Evolutionary conservation across 2,797 vertebrate genomes (phyloP).

Genomic region (Microctenopoma steveboyesi): DNA sequence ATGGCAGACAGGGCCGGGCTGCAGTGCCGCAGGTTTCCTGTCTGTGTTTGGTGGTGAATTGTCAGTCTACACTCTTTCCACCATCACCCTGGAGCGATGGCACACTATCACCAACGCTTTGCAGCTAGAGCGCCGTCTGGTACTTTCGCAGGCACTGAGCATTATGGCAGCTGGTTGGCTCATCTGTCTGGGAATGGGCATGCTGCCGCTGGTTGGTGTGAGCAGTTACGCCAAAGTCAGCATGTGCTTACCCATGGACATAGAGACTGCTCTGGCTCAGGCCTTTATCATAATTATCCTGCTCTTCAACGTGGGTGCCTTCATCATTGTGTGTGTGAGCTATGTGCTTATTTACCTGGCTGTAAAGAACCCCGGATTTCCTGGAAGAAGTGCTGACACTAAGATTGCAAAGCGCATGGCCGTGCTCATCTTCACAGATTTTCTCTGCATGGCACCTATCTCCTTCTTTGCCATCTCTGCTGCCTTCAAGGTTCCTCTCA

Average conservation of each 20-base stretch:
- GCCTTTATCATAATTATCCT: constrained; percentile 87
- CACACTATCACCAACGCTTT: constrained; percentile 91
- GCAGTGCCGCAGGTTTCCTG: constrained; percentile 87
- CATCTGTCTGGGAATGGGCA: constrained; percentile 82
- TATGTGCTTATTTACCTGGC: constrained; percentile 90
- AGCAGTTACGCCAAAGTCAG: constrained; percentile 93
- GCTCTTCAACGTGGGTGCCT: constrained; percentile 86
- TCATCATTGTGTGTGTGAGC: constrained; percentile 86
- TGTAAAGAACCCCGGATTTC: constrained; percentile 86
- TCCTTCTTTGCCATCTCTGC: constrained; percentile 93
- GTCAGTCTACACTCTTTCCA: constrained; percentile 88
- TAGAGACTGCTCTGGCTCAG: constrained; percentile 86
- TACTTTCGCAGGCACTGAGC: constrained; percentile 80
- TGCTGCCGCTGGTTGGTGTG: constrained; percentile 87
- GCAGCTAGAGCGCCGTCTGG: constrained; percentile 84
- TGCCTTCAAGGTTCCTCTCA: constrained; percentile 91
- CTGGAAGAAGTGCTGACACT: constrained; percentile 85
- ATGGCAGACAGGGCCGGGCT: constrained; percentile 90
- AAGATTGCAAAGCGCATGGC: constrained; percentile 93
- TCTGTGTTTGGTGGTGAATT: constrained; percentile 90
- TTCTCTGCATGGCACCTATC: constrained; percentile 93
- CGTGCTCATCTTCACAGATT: constrained; percentile 90
- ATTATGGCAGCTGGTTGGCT: constrained; percentile 89
- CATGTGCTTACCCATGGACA: constrained; percentile 91
- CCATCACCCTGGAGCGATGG: constrained; percentile 90